phyloP scores from a whole-genome alignment of 2,113 vertebrate species.

The Athene noctua region DNA sequence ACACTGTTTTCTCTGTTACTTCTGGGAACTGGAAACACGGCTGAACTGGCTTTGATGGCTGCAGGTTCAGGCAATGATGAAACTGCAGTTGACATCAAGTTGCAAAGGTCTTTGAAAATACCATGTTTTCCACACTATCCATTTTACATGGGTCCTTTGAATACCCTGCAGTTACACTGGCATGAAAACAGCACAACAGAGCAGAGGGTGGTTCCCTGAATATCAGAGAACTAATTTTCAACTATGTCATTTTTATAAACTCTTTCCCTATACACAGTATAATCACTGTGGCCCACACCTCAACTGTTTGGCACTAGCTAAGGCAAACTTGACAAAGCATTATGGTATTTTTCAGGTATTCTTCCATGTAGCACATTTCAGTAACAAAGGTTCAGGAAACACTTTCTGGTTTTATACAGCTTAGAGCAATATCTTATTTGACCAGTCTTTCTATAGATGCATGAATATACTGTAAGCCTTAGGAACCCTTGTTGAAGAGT shows the following conservation, averaged over 20 bases:
- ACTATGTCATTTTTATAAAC: background rate
- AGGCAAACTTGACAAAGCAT: background rate
- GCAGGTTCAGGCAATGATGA: background rate
- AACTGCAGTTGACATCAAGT: background rate
- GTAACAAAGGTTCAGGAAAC: background rate
- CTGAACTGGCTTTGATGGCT: background rate
- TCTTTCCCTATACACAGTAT: background rate
- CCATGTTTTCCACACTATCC: background rate
- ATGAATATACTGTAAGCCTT: background rate
- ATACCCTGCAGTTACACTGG: background rate
- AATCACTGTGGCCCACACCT: background rate
- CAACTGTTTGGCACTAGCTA: background rate
- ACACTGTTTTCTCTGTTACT: background rate
- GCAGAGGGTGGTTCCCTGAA: background rate
- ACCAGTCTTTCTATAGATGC: background rate
- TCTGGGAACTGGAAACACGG: background rate
- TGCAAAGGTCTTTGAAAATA: background rate
- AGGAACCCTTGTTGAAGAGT: background rate
- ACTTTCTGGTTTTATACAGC: background rate
- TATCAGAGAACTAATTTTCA: background rate
- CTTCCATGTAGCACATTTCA: background rate
- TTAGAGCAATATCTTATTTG: slow-evolving; percentile 29
- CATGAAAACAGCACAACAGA: background rate
- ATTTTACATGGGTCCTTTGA: background rate
- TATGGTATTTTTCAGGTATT: background rate